phyloP scores from a whole-genome alignment of 30 jellyfish, hydroid and myxozoan genomes.

The Pelagia noctiluca region DNA sequence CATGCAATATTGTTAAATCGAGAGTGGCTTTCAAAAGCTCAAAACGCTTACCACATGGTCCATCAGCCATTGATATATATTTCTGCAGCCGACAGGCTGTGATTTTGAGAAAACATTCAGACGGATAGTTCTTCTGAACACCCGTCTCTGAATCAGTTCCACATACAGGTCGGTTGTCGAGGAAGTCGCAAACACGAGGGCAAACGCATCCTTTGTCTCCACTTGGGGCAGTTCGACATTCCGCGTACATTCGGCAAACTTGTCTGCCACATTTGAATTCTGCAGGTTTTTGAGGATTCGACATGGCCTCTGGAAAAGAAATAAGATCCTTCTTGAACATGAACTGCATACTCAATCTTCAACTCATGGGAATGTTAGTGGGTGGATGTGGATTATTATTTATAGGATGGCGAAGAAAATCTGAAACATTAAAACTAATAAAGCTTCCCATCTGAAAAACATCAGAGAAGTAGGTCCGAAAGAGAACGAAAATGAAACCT shows the following conservation, averaged over 20 bases:
- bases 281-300: neutral
- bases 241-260: conserved; percentile 26
- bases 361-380: no score
- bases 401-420: no score
- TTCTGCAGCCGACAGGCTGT: conserved; percentile 33
- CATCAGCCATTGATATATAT: neutral
- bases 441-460: no score
- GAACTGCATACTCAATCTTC: no score
- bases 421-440: no score
- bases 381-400: no score
- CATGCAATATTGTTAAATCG: neutral
- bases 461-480: no score
- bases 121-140: conserved; percentile 6
- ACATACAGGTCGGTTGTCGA: conserved; percentile 31
- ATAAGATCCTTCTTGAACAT: no score
- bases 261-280: conserved; percentile 35
- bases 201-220: conserved; percentile 41
- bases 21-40: neutral
- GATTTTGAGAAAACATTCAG: conserved; percentile 36
- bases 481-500: no score
- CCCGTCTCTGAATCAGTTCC: conserved; percentile 53
- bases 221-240: neutral
- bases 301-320: no score
- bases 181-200: conserved; percentile 36
- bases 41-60: conserved; percentile 20